Evolutionary conservation across 2,888 invertebrate species (phyloP), one percentile per base, ranked within the genome.

Genomic region (Notodonta dromedarius): DNA sequence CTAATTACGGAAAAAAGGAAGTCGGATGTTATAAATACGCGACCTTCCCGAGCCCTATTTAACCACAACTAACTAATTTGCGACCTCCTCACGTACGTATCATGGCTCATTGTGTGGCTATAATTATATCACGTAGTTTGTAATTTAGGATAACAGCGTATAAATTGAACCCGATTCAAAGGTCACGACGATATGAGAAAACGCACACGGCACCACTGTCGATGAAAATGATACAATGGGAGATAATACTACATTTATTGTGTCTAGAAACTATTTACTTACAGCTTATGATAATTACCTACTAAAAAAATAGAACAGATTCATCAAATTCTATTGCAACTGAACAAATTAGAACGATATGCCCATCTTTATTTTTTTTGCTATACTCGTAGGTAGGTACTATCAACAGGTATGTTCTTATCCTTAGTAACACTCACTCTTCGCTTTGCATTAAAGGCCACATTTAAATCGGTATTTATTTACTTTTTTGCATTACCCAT

Each of bases 181-280:
- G 63, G 60, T 61, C 62, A 40, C 42, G 46, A n/a, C 48, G 40
- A 57, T 54, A 51, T 56, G 40, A 60, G 56, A 53, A 65, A 60
- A 56, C 56, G 24, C 53, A 58, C 40, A 24, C n/a, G 48, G 39
- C 55, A 32, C 50, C 9, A 14, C 14, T 9, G n/a, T 12, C 12
- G 51, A 42, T 51, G 4, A 7, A 51, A 24, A 16, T 24, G 51
- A 51, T 51, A n/a, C 51, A 24, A 24, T 51, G 16, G 11, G 24
- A 24, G 24, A 50, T 16, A 46, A 0, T 46, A 46, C 4, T 46
- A 46, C 5, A 11, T n/a, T n/a, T n/a, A 46, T 46, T n/a, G 46
- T 5, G 11, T 11, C 46, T 46, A n/a, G 44, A 13, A 46, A 42
- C 4, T 42, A 9, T 11, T 42, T 42, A 12, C 9, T 8, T 12